These are phyloP conservation scores for Hypanus sabinus DNA, from an alignment of 2,113 vertebrate genomes.

Conservation along the genomic window DNA sequence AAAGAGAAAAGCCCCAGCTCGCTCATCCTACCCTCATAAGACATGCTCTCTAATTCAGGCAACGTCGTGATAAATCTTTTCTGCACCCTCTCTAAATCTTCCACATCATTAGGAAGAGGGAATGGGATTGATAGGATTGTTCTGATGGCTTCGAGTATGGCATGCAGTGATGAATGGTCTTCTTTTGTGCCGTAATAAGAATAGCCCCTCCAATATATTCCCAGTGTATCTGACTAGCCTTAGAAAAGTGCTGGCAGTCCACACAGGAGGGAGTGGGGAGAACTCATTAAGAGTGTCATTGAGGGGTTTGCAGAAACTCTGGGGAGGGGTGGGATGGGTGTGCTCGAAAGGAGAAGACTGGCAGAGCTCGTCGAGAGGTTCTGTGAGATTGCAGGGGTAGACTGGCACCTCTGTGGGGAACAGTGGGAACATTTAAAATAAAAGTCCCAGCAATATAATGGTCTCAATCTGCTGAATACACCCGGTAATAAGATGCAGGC, in stretches of 20 bases:
- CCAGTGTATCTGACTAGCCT: background rate
- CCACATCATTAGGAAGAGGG: too few relatives aligned
- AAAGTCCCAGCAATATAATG: background rate
- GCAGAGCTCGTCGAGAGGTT: background rate
- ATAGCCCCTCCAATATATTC: background rate
- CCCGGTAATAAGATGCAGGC: background rate
- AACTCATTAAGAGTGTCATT: background rate
- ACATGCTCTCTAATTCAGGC: too few relatives aligned
- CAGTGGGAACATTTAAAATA: background rate
- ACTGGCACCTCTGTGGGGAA: background rate
- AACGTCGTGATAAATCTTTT: too few relatives aligned
- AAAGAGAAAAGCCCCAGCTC: too few relatives aligned
- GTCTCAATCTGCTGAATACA: conserved; percentile 13
- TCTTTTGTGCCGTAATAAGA: too few relatives aligned
- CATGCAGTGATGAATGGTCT: too few relatives aligned
- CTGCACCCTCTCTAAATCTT: too few relatives aligned
- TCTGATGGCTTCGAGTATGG: too few relatives aligned
- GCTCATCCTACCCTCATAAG: too few relatives aligned
- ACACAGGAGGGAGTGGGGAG: background rate
- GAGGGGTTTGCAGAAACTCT: background rate
- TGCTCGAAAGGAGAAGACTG: background rate
- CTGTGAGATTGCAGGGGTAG: background rate
- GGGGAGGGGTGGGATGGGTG: background rate
- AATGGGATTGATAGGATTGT: too few relatives aligned
- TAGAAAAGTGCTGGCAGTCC: background rate